Base-by-base conservation (phyloP, 2,888 invertebrate species). In the Eupithecia centaureata region DNA sequence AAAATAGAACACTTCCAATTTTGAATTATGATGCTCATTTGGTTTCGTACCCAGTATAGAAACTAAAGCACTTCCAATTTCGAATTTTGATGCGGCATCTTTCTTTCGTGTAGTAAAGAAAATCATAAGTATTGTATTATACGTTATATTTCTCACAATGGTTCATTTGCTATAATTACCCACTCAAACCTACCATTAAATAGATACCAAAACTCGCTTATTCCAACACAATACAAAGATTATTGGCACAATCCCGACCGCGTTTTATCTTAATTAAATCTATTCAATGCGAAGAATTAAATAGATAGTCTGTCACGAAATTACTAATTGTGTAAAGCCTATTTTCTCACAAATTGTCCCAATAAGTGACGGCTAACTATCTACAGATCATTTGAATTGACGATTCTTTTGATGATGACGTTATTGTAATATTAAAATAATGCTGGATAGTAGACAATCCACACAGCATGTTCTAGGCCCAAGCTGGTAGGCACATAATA, bases 231-330 rank as follows among this genome's bases (percentile, higher is more conserved):
- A 70, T 68, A 63, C 68, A 61, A 68, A 65, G 68, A 70, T 68
- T 71, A 73, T 70, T 69, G 65, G 69, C 30, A 13, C 52, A 33
- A 59, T 57, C 64, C 54, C 60, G 27, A 1, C 35, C 59, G 38
- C 18, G 32, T 42, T 67, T 74, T 63, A 74, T 74, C 74, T 72
- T 71, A 71, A 74, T 74, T 71, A 74, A 71, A 72, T 74, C 74
- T 73, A 70, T 74, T 69, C 72, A 67, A 62, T 47, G 51, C 67
- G 62, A 56, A 63, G 67, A 69, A 70, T 72, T 67, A 68, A 73
- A 73, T 72, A 56, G 69, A 70, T 59, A 63, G 71, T 63, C 66
- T 67, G 58, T 56, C 28, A 28, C 12, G 47, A 61, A 28, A 56
- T 51, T 47, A 63, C 67, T 61, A 64, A 68, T 68, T 64, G 61